phyloP scores from a whole-genome alignment of 37 sponge, comb jelly and placozoan species.

The Halichondria panicea region DNA sequence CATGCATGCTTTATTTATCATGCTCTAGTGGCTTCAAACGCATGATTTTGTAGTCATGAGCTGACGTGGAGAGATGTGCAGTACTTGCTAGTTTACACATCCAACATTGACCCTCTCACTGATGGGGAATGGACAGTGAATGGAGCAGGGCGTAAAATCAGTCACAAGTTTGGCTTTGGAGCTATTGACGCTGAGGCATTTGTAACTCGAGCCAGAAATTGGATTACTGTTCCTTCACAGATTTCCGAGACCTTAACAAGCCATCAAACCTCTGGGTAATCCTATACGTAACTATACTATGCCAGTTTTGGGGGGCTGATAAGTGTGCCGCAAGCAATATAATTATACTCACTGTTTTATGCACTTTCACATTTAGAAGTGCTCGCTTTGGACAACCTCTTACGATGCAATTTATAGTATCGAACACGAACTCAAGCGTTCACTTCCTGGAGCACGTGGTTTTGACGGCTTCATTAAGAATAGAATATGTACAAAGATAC shows the following conservation, averaged over 20 bases:
- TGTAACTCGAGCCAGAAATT: constrained; percentile 86
- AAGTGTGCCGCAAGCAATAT: no score
- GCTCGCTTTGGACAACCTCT: no score
- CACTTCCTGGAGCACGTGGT: constrained; percentile 64
- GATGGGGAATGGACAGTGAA: constrained; percentile 70
- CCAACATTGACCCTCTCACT: constrained; percentile 26
- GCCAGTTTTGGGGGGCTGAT: no score
- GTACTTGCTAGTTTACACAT: constrained; percentile 84
- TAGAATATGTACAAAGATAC: background rate
- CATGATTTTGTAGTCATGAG: constrained; percentile 54
- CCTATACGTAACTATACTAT: no score
- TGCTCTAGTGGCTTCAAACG: background rate
- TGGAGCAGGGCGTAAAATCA: constrained; percentile 78
- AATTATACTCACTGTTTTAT: no score
- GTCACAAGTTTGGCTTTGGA: constrained; percentile 93
- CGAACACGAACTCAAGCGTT: no score
- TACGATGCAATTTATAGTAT: no score
- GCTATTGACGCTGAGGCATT: constrained; percentile 87
- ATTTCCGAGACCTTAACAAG: constrained; percentile 8
- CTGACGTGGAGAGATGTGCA: constrained; percentile 97
- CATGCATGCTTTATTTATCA: background rate
- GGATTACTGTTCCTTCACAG: constrained; percentile 78
- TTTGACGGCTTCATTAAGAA: constrained; percentile 9
- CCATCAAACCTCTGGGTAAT: no score
- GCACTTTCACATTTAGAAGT: no score